phyloP scores from a whole-genome alignment of 2,797 vertebrate species.

The Ciconia nigra region DNA sequence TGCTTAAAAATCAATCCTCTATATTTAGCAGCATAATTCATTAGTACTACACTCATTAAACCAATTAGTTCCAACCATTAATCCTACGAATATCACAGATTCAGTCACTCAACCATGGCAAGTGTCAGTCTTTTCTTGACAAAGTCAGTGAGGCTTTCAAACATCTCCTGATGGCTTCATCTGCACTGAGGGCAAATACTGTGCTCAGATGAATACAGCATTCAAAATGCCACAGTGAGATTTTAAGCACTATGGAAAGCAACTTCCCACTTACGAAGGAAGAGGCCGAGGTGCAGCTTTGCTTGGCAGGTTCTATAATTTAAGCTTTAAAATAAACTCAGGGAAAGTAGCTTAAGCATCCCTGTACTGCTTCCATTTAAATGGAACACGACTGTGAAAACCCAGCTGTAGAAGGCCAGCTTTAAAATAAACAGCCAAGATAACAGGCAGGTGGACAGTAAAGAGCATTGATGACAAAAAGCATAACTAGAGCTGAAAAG shows the following conservation, averaged over 20 bases:
- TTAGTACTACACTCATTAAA: conserved; percentile 14
- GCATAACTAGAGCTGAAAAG: neutral
- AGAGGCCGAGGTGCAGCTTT: neutral
- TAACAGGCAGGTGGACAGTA: neutral
- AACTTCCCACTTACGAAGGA: neutral
- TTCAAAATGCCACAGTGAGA: neutral
- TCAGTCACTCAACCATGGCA: neutral
- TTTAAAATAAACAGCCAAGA: neutral
- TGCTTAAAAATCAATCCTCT: neutral
- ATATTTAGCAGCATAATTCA: neutral
- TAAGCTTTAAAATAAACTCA: neutral
- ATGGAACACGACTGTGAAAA: neutral
- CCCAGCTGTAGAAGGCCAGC: neutral
- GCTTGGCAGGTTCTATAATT: neutral
- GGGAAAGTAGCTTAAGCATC: neutral
- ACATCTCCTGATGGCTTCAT: neutral
- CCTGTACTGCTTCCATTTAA: neutral
- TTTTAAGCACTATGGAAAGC: neutral
- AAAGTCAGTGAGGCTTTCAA: neutral
- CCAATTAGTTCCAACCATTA: conserved; percentile 8
- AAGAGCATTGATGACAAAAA: neutral
- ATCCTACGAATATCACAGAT: neutral
- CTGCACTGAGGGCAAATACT: neutral
- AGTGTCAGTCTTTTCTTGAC: neutral
- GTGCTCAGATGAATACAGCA: neutral